Percentiles rank a stretch among this genome's conserved stretches.
phyloP scores from a whole-genome alignment of 2,113 vertebrate genomes.

The Paraplagusia blochii region DNA sequence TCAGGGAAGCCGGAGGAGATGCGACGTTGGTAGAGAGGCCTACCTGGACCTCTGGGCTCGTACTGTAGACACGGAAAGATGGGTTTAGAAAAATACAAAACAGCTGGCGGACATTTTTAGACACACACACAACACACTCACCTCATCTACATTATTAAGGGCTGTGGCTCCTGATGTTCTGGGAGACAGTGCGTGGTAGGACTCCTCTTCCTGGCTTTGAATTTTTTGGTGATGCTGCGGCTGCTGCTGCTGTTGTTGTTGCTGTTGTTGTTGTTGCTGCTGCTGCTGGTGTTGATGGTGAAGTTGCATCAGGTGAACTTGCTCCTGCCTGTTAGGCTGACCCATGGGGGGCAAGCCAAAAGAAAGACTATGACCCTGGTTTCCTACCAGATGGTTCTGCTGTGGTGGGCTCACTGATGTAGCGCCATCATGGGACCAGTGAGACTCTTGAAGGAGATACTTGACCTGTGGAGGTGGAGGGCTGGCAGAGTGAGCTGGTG shows the following conservation, averaged over 20 bases:
- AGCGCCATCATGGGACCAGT: conserved; percentile 87
- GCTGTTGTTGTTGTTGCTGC: conserved; percentile 59
- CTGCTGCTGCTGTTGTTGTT: conserved; percentile 62
- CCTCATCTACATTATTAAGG: conserved; percentile 97
- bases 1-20: conserved; percentile 92
- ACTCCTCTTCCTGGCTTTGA: conserved; percentile 82
- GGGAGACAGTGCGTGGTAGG: conserved; percentile 87
- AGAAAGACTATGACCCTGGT: conserved; percentile 81
- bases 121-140: conserved; percentile 42
- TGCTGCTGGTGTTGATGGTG: conserved; percentile 83
- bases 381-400: conserved; percentile 87
- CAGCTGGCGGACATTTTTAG: too few relatives aligned
- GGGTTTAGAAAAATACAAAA: background rate
- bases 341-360: conserved; percentile 89
- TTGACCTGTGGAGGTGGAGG: conserved; percentile 84
- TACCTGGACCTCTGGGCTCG: conserved; percentile 97
- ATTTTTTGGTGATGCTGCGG: conserved; percentile 75
- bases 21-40: conserved; percentile 98
- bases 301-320: conserved; percentile 90
- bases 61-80: conserved; percentile 74
- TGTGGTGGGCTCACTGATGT: conserved; percentile 72
- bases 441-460: conserved; percentile 91
- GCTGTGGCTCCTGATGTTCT: conserved; percentile 88
- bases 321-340: conserved; percentile 83
- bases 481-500: conserved; percentile 81